Conservation (phyloP, 2,888 invertebrate species). For the Sinohyriopsis cumingii region DNA sequence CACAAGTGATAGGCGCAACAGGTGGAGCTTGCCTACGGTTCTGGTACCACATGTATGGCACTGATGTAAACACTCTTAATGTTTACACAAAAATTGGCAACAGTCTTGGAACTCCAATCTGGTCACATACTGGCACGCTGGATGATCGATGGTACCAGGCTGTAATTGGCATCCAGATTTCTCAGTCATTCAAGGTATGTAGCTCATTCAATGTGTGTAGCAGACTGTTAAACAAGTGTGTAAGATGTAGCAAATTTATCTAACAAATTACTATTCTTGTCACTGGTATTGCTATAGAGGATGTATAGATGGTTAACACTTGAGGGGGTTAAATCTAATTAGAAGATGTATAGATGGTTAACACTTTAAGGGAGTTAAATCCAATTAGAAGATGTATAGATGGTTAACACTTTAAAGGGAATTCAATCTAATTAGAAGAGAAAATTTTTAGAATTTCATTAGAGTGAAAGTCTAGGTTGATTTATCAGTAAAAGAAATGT, state of each 20-base stretch:
- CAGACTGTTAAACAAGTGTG: neutral
- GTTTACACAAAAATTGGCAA: slow-evolving; percentile 48
- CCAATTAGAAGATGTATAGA: too few relatives aligned
- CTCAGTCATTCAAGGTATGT: slow-evolving; percentile 4
- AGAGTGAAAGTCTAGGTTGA: too few relatives aligned
- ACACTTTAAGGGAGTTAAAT: too few relatives aligned
- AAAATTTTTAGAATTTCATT: too few relatives aligned
- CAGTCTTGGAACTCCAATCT: slow-evolving; percentile 41
- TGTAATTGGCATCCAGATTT: slow-evolving; percentile 28
- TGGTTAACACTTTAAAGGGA: too few relatives aligned
- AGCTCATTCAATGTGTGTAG: neutral
- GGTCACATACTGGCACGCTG: slow-evolving; percentile 55
- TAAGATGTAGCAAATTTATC: neutral
- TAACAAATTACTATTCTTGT: too few relatives aligned
- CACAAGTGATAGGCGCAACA: slow-evolving; percentile 36
- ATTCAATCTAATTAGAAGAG: too few relatives aligned
- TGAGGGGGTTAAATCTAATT: too few relatives aligned
- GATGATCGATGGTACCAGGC: slow-evolving; percentile 58
- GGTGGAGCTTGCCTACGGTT: slow-evolving; percentile 52
- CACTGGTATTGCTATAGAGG: too few relatives aligned
- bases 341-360: too few relatives aligned
- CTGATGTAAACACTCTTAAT: slow-evolving; percentile 58
- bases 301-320: too few relatives aligned
- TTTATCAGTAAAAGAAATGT: too few relatives aligned
- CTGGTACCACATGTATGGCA: slow-evolving; percentile 68